phyloP scores from a whole-genome alignment of 2,797 vertebrate species.

The Lepilemur ruficaudatus region DNA sequence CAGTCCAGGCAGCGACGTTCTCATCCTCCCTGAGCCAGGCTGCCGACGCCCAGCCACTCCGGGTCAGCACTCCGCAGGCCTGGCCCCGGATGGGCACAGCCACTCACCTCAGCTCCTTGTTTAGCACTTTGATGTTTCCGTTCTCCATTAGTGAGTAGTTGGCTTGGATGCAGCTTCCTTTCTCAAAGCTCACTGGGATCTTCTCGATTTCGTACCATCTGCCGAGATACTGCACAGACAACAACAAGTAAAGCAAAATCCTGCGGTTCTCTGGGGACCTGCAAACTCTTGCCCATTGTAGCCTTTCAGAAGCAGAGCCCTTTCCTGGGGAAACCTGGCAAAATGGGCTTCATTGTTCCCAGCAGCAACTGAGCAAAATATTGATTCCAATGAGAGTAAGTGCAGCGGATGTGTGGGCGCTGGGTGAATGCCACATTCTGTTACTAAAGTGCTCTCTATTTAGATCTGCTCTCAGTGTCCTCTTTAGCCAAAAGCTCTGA shows the following conservation, averaged over 20 bases:
- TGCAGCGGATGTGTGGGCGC: background rate
- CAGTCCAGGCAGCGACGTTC: background rate
- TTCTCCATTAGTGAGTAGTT: conserved; percentile 90
- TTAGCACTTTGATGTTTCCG: conserved; percentile 89
- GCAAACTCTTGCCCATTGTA: conserved; percentile 11
- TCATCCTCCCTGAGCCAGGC: background rate
- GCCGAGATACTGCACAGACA: conserved; percentile 90
- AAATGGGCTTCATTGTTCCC: conserved; percentile 41
- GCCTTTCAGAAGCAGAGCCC: conserved; percentile 16
- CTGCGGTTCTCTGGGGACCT: conserved; percentile 45
- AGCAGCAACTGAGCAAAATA: background rate
- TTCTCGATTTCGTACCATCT: conserved; percentile 96
- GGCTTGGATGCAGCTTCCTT: conserved; percentile 92
- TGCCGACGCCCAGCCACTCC: background rate
- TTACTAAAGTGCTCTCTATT: conserved; percentile 53
- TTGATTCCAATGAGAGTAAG: background rate
- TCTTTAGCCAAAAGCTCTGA: conserved; percentile 31
- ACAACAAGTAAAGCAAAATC: conserved; percentile 22
- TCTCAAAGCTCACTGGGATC: conserved; percentile 92
- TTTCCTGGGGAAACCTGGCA: conserved; percentile 33
- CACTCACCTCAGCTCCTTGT: conserved; percentile 93
- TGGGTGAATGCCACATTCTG: background rate
- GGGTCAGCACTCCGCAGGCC: background rate
- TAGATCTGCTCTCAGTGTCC: background rate
- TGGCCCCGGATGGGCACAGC: background rate